Evolutionary conservation across 2,113 vertebrate genomes (phyloP).

Genomic region (Tamias sibiricus): DNA sequence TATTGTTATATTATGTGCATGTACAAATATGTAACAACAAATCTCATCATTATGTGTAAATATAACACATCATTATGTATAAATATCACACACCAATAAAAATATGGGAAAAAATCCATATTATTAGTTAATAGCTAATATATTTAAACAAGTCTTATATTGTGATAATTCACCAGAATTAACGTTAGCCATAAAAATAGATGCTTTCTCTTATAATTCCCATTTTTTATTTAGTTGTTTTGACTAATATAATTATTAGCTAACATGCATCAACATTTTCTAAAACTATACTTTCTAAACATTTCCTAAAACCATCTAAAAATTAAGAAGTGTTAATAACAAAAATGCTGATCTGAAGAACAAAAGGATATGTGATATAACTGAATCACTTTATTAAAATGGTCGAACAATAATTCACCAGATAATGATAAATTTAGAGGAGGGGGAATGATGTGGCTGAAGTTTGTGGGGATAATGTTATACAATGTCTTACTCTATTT

Average conservation of each 20-base stretch:
- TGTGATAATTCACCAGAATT: conserved; percentile 38
- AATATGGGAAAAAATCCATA: too few relatives aligned
- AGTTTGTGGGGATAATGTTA: not conserved
- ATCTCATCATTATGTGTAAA: too few relatives aligned
- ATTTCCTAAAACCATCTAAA: not conserved
- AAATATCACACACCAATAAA: too few relatives aligned
- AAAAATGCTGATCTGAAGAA: not conserved
- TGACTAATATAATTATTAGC: not conserved
- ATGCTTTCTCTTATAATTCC: not conserved
- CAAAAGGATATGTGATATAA: not conserved
- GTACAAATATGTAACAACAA: too few relatives aligned
- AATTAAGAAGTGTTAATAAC: conserved; percentile 17
- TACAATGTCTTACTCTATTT: not conserved
- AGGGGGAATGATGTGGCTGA: not conserved
- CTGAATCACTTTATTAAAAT: conserved; percentile 1
- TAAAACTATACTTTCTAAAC: not conserved
- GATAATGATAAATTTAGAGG: not conserved
- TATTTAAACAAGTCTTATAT: not conserved
- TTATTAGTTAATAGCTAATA: not conserved
- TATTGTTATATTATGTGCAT: too few relatives aligned
- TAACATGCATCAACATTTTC: not conserved
- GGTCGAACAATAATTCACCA: not conserved
- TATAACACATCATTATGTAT: too few relatives aligned
- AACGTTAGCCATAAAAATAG: not conserved
- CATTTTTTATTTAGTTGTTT: not conserved